phyloP scores from a whole-genome alignment of 1,140 invertebrate genomes.

The Epicauta chinensis region DNA sequence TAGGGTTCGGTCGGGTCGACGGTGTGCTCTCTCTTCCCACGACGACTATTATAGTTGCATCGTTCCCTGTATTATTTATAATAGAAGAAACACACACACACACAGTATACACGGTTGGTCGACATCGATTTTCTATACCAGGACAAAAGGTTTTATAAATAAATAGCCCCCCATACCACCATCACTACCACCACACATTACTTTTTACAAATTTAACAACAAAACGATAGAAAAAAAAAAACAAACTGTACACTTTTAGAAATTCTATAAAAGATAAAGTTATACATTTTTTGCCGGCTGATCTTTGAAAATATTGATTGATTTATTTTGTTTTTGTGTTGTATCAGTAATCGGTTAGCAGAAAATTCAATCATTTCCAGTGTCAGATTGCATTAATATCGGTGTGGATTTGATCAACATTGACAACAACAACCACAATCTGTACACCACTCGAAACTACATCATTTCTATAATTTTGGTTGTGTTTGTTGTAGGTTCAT shows the following conservation, averaged over 20 bases:
- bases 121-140: conserved; percentile 26
- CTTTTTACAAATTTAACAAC: neutral
- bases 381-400: conserved; percentile 32
- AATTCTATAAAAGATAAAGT: too few relatives aligned
- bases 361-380: conserved; percentile 37
- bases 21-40: conserved; percentile 31
- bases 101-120: conserved; percentile 1
- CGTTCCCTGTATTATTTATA: conserved; percentile 38
- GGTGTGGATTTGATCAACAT: conserved; percentile 31
- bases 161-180: too few relatives aligned
- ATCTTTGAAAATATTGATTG: too few relatives aligned
- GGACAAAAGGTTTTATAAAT: too few relatives aligned
- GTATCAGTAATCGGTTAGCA: conserved; percentile 8
- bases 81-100: conserved; percentile 31
- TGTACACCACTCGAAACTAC: too few relatives aligned
- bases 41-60: conserved; percentile 37
- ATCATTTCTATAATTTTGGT: neutral
- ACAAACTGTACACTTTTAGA: too few relatives aligned
- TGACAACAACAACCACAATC: conserved; percentile 26
- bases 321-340: too few relatives aligned
- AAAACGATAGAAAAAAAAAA: too few relatives aligned
- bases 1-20: conserved; percentile 27
- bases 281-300: too few relatives aligned
- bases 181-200: too few relatives aligned
- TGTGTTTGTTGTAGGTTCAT: conserved; percentile 81